These are phyloP conservation scores for Zoanthus solanderi DNA, from an alignment of 92 coral and sea anemone genomes.

Conservation along the genomic window DNA sequence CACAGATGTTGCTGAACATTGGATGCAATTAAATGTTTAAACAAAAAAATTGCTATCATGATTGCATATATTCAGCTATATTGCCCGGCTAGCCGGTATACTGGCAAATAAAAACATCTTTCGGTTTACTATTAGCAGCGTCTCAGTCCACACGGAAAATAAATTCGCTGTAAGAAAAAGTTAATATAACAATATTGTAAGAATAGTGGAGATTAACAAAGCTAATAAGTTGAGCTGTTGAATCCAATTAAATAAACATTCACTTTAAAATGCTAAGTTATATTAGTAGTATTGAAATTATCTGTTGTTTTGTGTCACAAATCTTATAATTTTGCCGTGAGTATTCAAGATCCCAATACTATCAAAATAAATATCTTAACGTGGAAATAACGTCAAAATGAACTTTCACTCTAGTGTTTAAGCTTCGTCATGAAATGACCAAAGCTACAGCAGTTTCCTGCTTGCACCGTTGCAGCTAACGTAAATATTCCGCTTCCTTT, in stretches of 20 bases:
- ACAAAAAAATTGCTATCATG: no score
- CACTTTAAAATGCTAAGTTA: neutral
- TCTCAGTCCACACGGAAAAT: neutral
- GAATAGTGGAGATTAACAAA: neutral
- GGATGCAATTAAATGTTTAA: neutral
- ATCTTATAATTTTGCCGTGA: neutral
- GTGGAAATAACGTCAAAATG: neutral
- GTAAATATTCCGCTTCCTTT: neutral
- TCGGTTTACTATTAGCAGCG: neutral
- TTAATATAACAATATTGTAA: neutral
- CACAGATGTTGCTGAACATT: neutral
- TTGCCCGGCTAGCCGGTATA: neutral
- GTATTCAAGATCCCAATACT: no score
- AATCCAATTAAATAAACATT: neutral
- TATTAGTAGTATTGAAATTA: neutral
- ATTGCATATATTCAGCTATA: neutral
- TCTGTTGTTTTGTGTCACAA: neutral
- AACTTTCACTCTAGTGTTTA: neutral
- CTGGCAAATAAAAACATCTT: neutral
- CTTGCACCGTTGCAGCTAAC: neutral
- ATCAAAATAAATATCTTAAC: neutral
- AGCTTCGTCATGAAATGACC: conserved; percentile 14
- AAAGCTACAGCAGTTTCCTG: neutral
- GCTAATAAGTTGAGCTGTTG: neutral
- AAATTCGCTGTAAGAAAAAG: neutral